A percentile compares a stretch with the other conserved stretches of the same genome.
Conservation (phyloP, 2,113 vertebrate genomes). For the Cyphomyrus plagiostoma region DNA sequence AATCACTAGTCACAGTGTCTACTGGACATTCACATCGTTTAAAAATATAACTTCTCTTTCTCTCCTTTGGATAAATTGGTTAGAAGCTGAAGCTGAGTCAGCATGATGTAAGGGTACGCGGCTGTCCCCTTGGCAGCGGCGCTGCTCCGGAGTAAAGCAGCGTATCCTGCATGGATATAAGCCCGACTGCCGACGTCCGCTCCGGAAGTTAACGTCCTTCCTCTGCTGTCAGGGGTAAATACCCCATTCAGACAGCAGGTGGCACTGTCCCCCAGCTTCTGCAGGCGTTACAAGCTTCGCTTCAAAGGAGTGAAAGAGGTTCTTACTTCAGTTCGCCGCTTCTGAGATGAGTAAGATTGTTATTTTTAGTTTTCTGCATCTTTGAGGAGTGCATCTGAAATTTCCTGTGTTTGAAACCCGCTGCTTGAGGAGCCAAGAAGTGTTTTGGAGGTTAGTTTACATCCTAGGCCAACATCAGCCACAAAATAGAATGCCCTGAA, state of each 20-base stretch:
- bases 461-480: neutral
- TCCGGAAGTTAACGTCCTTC: neutral
- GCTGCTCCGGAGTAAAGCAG: neutral
- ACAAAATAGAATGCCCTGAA: neutral
- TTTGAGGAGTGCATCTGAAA: neutral
- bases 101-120: neutral
- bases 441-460: neutral
- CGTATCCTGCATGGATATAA: neutral
- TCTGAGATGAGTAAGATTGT: neutral
- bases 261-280: neutral
- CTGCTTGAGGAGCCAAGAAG: neutral
- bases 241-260: neutral
- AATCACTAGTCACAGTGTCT: neutral
- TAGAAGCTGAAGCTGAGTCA: neutral
- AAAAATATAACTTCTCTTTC: neutral
- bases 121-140: neutral
- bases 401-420: neutral
- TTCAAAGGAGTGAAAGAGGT: neutral
- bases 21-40: neutral
- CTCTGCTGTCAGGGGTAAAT: neutral
- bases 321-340: neutral
- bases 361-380: neutral
- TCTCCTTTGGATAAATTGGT: neutral
- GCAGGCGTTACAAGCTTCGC: neutral
- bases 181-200: neutral